Evolutionary conservation across 2,797 vertebrate genomes (phyloP).

Genomic region (Mormyrops boulengeri): DNA sequence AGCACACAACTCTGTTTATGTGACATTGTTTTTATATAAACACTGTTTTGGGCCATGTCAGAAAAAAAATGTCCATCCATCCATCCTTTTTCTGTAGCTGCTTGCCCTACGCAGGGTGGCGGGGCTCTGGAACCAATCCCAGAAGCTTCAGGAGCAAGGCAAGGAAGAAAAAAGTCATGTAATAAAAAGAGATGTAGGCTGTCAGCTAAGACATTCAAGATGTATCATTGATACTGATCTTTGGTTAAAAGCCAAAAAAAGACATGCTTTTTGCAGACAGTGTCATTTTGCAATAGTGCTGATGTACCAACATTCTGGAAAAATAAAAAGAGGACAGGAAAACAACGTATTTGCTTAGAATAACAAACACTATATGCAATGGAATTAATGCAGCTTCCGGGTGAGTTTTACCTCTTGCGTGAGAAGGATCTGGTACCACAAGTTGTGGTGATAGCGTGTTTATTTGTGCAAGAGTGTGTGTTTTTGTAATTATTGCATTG

Average conservation of each 20-base stretch:
- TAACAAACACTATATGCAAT: background rate
- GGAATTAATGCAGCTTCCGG: background rate
- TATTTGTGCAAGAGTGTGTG: background rate
- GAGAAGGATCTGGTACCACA: background rate
- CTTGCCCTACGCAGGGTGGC: background rate
- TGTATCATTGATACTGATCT: background rate
- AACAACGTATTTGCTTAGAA: background rate
- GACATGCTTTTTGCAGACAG: background rate
- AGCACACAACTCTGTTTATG: background rate
- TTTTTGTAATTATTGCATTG: background rate
- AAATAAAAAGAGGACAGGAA: background rate
- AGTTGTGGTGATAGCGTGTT: background rate
- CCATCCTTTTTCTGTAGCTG: background rate
- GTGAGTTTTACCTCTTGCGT: background rate
- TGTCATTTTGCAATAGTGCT: background rate
- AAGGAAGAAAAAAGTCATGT: background rate
- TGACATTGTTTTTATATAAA: background rate
- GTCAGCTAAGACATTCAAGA: background rate
- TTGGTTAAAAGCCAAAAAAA: background rate
- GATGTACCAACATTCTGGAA: background rate
- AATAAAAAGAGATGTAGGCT: background rate
- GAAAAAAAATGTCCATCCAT: background rate
- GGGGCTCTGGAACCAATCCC: background rate
- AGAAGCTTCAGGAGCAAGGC: background rate
- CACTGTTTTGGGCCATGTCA: background rate